These are phyloP conservation scores for Mesopsocus fuscifrons DNA, from an alignment of 2,888 invertebrate species.

Conservation along the genomic window DNA sequence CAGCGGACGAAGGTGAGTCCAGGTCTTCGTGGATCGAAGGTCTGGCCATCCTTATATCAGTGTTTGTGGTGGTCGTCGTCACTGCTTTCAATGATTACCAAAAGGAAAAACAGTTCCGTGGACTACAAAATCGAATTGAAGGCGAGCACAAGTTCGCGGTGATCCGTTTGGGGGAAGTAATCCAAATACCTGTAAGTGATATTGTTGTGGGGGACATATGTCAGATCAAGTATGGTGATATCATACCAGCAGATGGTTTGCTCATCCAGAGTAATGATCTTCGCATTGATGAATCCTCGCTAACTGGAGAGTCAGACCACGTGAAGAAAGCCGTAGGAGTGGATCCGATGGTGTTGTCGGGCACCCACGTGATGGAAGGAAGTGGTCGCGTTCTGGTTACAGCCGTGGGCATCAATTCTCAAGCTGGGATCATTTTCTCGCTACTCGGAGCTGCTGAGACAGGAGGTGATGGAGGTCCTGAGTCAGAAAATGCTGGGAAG, in stretches of 20 bases:
- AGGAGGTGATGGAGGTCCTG: constrained; percentile 10
- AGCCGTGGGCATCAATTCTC: constrained; percentile 45
- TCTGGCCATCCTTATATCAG: constrained; percentile 40
- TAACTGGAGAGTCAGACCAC: constrained; percentile 50
- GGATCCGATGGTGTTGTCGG: constrained; percentile 34
- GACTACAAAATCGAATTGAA: constrained; percentile 39
- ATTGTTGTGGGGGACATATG: constrained; percentile 44
- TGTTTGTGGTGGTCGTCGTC: constrained; percentile 40
- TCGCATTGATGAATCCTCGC: constrained; percentile 43
- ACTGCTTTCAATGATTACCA: constrained; percentile 47
- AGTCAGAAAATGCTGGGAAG: constrained; percentile 8
- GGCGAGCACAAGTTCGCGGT: constrained; percentile 41
- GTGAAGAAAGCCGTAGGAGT: constrained; percentile 36
- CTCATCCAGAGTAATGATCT: constrained; percentile 43
- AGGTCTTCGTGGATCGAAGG: constrained; percentile 47
- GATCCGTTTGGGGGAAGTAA: constrained; percentile 32
- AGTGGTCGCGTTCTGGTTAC: constrained; percentile 42
- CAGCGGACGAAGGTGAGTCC: constrained; percentile 26
- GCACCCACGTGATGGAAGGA: constrained; percentile 50
- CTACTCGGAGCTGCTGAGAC: constrained; percentile 35
- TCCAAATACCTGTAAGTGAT: constrained; percentile 35
- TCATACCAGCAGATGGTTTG: constrained; percentile 43
- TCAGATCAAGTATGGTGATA: constrained; percentile 38
- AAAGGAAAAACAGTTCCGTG: constrained; percentile 45
- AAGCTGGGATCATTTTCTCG: constrained; percentile 44